Conservation (phyloP, 2,888 invertebrate species). For the Lycaena phlaeas region DNA sequence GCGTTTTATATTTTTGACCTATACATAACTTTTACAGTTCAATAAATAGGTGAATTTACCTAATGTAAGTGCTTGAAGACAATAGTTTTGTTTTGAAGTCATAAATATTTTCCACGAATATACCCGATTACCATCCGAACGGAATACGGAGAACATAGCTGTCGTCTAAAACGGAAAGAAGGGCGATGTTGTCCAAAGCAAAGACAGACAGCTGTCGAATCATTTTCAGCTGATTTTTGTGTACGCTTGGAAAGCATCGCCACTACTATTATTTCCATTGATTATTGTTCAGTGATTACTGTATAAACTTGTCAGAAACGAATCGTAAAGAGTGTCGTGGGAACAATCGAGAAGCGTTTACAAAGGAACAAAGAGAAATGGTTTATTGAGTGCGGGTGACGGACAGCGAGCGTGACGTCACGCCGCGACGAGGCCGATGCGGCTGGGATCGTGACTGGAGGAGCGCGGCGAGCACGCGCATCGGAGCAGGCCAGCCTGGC, state of each 20-base stretch:
- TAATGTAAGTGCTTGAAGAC: no score
- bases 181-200: conserved; percentile 42
- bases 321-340: conserved; percentile 15
- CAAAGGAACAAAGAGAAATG: conserved; percentile 64
- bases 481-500: conserved; percentile 81
- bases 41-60: no score
- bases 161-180: conserved; percentile 49
- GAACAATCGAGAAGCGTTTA: conserved; percentile 25
- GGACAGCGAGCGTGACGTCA: conserved; percentile 65
- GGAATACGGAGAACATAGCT: conserved; percentile 36
- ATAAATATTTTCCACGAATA: conserved; percentile 42
- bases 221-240: conserved; percentile 73
- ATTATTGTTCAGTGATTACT: neutral
- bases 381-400: conserved; percentile 58
- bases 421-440: conserved; percentile 60
- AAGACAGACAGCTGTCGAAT: conserved; percentile 71
- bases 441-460: conserved; percentile 49
- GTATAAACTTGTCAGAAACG: neutral
- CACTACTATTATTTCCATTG: neutral
- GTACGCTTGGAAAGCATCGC: conserved; percentile 40
- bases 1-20: no score
- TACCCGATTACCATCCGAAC: conserved; percentile 45
- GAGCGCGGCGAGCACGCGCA: conserved; percentile 60
- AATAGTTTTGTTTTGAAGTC: conserved; percentile 42
- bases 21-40: no score